These are phyloP conservation scores for Clarias pachynema DNA, from an alignment of 2,797 vertebrate species.

Conservation along the genomic window DNA sequence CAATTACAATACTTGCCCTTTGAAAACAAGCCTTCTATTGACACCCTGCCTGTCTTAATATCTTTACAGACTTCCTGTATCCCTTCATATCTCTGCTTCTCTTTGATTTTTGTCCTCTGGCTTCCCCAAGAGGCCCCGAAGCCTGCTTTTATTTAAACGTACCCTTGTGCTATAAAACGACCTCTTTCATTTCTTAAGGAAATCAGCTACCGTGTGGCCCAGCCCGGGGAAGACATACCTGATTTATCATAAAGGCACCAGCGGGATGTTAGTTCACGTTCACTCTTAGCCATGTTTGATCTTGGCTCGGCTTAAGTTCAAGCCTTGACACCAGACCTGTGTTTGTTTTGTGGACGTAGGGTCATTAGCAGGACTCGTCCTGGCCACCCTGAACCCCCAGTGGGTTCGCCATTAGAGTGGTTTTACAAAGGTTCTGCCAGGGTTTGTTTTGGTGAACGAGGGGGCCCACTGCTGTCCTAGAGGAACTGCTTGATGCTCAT, in stretches of 20 bases:
- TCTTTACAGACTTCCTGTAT: constrained; percentile 20
- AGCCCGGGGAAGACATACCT: neutral
- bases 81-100: neutral
- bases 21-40: constrained; percentile 67
- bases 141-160: constrained; percentile 46
- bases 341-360: constrained; percentile 56
- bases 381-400: constrained; percentile 64
- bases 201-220: constrained; percentile 60
- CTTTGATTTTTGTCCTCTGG: constrained; percentile 36
- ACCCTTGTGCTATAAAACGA: constrained; percentile 57
- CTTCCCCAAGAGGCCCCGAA: constrained; percentile 61
- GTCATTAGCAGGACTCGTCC: constrained; percentile 70
- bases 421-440: constrained; percentile 75
- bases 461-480: constrained; percentile 66
- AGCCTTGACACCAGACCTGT: neutral
- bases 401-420: constrained; percentile 77
- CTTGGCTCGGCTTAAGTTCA: neutral
- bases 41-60: constrained; percentile 41
- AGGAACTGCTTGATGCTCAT: constrained; percentile 68
- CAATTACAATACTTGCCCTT: constrained; percentile 76
- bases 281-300: neutral
- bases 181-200: constrained; percentile 58
- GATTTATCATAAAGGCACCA: constrained; percentile 1
- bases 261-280: neutral
- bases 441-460: constrained; percentile 78